Evolutionary conservation across 2,797 vertebrate genomes (phyloP).

Genomic region (Linurgus olivaceus): DNA sequence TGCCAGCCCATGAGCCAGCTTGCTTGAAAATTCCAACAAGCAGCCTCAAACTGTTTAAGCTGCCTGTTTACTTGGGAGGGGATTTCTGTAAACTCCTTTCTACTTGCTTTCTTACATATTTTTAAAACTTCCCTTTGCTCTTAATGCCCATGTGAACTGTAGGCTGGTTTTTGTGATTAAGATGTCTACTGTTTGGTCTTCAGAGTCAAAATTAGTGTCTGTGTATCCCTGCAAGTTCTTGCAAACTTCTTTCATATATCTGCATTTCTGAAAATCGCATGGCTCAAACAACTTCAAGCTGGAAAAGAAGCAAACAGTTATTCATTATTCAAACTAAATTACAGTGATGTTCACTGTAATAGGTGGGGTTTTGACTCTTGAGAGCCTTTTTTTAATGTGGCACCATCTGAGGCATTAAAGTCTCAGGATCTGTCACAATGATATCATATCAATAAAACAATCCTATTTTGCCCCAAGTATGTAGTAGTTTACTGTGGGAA

Average conservation of each 20-base stretch:
- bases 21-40: background rate
- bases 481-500: background rate
- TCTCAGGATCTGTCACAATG: background rate
- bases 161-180: background rate
- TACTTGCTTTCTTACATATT: background rate
- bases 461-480: background rate
- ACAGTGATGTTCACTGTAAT: background rate
- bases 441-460: background rate
- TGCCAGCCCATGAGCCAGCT: background rate
- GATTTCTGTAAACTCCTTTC: background rate
- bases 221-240: background rate
- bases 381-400: background rate
- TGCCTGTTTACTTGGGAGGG: background rate
- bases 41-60: background rate
- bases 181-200: background rate
- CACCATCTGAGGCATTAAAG: background rate
- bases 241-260: background rate
- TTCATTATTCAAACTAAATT: background rate
- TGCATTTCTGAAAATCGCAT: accelerated
- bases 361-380: background rate
- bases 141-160: background rate
- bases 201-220: background rate
- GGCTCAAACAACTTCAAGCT: background rate
- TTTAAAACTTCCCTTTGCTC: background rate
- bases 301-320: background rate